Percentiles rank a stretch among this genome's conserved stretches.
phyloP scores from a whole-genome alignment of 2,888 invertebrate genomes.

The Punctoribates punctum region DNA sequence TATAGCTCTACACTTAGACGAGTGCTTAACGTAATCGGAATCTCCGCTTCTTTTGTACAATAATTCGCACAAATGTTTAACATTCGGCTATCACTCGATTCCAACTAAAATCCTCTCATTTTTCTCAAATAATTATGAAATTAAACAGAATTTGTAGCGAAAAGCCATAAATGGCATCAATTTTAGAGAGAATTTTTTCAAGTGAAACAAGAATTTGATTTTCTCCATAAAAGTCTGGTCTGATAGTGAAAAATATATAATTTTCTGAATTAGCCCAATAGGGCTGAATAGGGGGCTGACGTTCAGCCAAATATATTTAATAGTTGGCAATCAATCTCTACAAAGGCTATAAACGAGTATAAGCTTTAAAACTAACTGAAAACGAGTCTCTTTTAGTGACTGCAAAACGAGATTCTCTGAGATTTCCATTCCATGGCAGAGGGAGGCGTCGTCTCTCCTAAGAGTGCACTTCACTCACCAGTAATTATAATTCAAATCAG shows the following conservation, averaged over 20 bases:
- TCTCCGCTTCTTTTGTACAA: too few relatives aligned
- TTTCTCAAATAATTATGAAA: too few relatives aligned
- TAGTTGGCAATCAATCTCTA: slow-evolving; percentile 26
- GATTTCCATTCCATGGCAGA: slow-evolving; percentile 27
- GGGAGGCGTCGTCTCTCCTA: slow-evolving; percentile 23
- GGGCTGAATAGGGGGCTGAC: not conserved
- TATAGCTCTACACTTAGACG: not conserved
- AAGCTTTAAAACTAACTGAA: slow-evolving; percentile 26
- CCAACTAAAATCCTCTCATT: too few relatives aligned
- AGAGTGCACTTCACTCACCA: slow-evolving; percentile 33
- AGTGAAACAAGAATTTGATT: too few relatives aligned
- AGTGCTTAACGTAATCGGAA: not conserved
- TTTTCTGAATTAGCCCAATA: slow-evolving; percentile 8
- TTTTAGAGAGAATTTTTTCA: too few relatives aligned
- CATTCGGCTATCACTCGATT: too few relatives aligned
- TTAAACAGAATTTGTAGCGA: too few relatives aligned
- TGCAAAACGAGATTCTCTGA: slow-evolving; percentile 22
- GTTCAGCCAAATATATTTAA: slow-evolving; percentile 6
- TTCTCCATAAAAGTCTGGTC: too few relatives aligned
- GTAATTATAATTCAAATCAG: slow-evolving; percentile 34
- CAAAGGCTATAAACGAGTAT: slow-evolving; percentile 9
- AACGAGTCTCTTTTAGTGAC: slow-evolving; percentile 34
- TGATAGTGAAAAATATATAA: slow-evolving; percentile 15
- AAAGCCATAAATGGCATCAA: too few relatives aligned
- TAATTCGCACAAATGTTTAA: too few relatives aligned